Conservation (phyloP, 2,888 invertebrate species). For the Hemicrepidius hirtus region DNA sequence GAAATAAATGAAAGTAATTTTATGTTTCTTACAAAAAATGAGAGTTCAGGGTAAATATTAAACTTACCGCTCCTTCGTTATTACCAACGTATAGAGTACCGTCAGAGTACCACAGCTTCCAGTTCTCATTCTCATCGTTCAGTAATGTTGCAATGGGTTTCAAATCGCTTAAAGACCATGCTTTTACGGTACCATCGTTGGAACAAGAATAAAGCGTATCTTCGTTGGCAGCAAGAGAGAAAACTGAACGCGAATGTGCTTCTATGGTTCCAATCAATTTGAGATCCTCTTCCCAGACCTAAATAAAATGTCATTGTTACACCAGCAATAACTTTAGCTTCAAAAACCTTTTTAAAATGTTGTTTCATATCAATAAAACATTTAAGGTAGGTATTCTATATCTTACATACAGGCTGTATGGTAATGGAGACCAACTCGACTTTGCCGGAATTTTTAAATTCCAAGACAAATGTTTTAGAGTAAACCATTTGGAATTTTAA, state of each 20-base stretch:
- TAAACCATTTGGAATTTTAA: no score
- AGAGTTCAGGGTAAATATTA: slow-evolving; percentile 1
- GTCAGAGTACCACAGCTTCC: slow-evolving; percentile 68
- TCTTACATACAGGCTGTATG: no score
- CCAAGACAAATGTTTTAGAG: no score
- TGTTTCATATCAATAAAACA: no score
- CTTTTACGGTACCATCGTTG: slow-evolving; percentile 78
- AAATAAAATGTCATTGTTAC: background rate
- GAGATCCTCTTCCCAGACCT: slow-evolving; percentile 73
- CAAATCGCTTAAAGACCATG: slow-evolving; percentile 75
- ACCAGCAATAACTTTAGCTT: background rate
- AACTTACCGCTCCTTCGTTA: slow-evolving; percentile 78
- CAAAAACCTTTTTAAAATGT: no score
- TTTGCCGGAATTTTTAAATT: no score
- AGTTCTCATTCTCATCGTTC: slow-evolving; percentile 71
- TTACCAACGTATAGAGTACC: slow-evolving; percentile 76
- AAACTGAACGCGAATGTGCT: slow-evolving; percentile 78
- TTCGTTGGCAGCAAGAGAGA: slow-evolving; percentile 75
- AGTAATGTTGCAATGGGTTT: slow-evolving; percentile 65
- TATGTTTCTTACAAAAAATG: background rate
- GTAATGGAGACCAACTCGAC: no score
- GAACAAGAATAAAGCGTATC: slow-evolving; percentile 77
- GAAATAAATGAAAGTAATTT: slow-evolving; percentile 45
- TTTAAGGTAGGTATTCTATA: no score
- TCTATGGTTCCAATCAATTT: slow-evolving; percentile 70